Evolutionary conservation across 2,888 invertebrate species (phyloP).

Genomic region (Colostygia pectinataria): DNA sequence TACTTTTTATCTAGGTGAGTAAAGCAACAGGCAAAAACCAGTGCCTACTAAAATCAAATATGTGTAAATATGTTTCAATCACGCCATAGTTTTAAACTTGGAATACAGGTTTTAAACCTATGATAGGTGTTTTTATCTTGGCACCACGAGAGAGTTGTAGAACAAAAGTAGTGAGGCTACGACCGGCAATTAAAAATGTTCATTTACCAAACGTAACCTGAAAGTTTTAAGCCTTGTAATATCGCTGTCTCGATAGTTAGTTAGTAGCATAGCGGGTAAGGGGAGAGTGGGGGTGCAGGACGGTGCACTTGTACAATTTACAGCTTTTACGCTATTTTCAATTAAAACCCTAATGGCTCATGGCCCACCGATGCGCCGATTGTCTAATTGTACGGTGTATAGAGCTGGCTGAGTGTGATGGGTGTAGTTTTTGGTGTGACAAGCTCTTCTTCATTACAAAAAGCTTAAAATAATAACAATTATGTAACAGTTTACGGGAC

Average conservation of each 20-base stretch:
- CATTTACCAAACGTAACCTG: constrained; percentile 2
- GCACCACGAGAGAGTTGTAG: too few relatives aligned
- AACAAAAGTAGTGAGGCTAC: too few relatives aligned
- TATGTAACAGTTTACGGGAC: too few relatives aligned
- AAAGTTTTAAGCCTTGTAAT: constrained; percentile 15
- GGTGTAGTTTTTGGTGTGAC: constrained; percentile 39
- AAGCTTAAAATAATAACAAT: too few relatives aligned
- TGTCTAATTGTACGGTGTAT: constrained; percentile 67
- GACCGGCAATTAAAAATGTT: too few relatives aligned
- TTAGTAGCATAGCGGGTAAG: constrained; percentile 15
- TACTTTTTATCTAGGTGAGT: too few relatives aligned
- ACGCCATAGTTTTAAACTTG: too few relatives aligned
- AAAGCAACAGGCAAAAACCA: too few relatives aligned
- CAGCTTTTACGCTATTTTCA: constrained; percentile 87
- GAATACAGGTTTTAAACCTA: too few relatives aligned
- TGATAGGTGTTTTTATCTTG: too few relatives aligned
- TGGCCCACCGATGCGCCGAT: constrained; percentile 80
- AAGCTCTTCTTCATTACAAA: background rate
- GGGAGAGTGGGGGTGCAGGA: constrained; percentile 14
- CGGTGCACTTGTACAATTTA: constrained; percentile 81
- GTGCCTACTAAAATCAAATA: too few relatives aligned
- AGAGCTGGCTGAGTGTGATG: constrained; percentile 46
- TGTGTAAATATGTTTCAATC: too few relatives aligned
- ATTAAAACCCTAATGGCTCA: constrained; percentile 86
- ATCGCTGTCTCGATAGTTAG: constrained; percentile 27